A percentile compares a stretch with the other conserved stretches of the same genome.
Evolutionary conservation across 2,888 invertebrate species (phyloP).

Genomic region (Odontothrips loti): DNA sequence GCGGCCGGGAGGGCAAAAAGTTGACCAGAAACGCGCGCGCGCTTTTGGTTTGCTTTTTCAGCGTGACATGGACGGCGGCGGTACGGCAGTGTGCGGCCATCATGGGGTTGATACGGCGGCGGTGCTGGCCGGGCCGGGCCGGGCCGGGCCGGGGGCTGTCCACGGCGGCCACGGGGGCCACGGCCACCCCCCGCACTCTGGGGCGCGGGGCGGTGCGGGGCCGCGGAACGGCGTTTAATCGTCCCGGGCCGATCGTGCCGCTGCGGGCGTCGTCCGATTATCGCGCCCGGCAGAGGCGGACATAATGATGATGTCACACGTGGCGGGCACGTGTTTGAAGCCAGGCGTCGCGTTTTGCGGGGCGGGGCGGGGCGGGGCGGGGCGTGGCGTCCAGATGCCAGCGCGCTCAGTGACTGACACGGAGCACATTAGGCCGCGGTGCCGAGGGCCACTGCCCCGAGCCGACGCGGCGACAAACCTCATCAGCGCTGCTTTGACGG

Average conservation of each 20-base stretch:
- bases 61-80: no score
- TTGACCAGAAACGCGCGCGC: no score
- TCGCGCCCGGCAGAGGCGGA: background rate
- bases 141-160: no score
- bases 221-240: background rate
- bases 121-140: no score
- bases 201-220: no score
- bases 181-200: no score
- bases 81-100: no score
- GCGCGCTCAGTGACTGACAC: background rate
- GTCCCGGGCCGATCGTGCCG: background rate
- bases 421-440: background rate
- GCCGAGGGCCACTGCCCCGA: background rate
- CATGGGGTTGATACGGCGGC: no score
- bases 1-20: no score
- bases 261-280: background rate
- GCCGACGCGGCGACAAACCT: background rate
- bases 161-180: no score
- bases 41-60: no score
- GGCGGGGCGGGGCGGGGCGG: background rate
- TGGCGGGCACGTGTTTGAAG: background rate
- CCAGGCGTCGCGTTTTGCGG: background rate
- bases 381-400: background rate
- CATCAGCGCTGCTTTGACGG: background rate
- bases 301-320: background rate